These are phyloP conservation scores for Poeciliopsis prolifica DNA, from an alignment of 2,113 vertebrate species.

Conservation along the genomic window DNA sequence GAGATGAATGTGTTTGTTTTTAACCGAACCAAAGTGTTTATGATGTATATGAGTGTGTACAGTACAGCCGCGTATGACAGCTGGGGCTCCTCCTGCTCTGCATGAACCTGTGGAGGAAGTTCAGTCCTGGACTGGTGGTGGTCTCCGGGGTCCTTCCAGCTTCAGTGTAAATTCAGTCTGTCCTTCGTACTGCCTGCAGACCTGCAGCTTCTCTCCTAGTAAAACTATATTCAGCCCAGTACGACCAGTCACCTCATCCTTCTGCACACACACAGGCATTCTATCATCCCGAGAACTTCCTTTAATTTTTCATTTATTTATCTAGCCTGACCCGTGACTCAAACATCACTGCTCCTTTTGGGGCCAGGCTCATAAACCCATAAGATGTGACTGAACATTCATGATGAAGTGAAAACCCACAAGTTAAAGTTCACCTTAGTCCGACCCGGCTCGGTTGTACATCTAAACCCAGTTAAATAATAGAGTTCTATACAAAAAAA, in stretches of 20 bases:
- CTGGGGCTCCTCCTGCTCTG: conserved; percentile 12
- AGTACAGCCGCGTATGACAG: neutral
- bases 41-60: conserved; percentile 70
- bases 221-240: conserved; percentile 65
- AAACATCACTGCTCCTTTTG: no score
- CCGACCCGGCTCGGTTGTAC: no score
- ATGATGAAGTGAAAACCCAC: no score
- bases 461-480: no score
- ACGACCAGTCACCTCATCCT: conserved; percentile 11
- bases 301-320: no score
- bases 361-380: no score
- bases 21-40: conserved; percentile 83
- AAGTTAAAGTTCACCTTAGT: no score
- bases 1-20: conserved; percentile 40
- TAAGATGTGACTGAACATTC: no score
- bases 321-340: no score
- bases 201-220: conserved; percentile 54
- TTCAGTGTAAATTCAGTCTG: conserved; percentile 68
- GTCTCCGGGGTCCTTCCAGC: conserved; percentile 9
- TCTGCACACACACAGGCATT: neutral
- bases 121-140: neutral
- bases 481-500: no score
- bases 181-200: conserved; percentile 37
- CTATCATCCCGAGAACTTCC: no score
- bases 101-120: conserved; percentile 47